Evolutionary conservation across 2,797 vertebrate species (phyloP).

Genomic region (Somateria mollissima): DNA sequence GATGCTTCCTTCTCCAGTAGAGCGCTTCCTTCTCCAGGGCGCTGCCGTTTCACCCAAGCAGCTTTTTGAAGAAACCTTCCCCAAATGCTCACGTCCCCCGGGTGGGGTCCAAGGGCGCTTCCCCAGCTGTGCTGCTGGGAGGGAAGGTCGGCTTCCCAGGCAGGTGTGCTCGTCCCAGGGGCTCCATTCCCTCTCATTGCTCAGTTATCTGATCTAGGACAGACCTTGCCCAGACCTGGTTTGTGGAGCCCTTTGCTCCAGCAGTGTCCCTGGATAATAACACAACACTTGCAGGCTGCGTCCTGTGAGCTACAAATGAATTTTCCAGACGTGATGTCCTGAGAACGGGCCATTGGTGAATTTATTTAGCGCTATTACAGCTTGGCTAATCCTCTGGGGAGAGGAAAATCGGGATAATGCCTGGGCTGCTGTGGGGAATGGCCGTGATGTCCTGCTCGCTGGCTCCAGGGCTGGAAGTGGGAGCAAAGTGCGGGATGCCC

Average conservation of each 20-base stretch:
- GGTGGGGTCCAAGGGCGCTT: background rate
- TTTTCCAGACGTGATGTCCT: constrained; percentile 48
- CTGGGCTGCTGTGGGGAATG: background rate
- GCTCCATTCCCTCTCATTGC: background rate
- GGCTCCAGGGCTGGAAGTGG: constrained; percentile 8
- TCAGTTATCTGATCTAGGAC: background rate
- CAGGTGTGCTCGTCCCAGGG: background rate
- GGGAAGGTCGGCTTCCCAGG: background rate
- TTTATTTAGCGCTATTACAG: constrained; percentile 45
- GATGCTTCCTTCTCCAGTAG: background rate
- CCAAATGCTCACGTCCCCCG: background rate
- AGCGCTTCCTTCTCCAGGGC: background rate
- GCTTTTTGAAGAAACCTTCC: background rate
- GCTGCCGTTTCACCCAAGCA: background rate
- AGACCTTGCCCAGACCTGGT: background rate
- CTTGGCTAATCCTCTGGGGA: constrained; percentile 44
- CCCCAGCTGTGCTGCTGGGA: background rate
- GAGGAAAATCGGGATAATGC: constrained; percentile 23
- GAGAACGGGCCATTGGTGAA: constrained; percentile 38
- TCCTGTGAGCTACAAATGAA: constrained; percentile 12
- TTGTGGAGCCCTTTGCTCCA: constrained; percentile 36
- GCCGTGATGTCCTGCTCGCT: background rate
- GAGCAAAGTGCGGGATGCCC: background rate
- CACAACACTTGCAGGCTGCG: constrained; percentile 11
- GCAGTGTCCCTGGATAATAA: background rate